phyloP scores from a whole-genome alignment of 2,113 vertebrate species.

The Pseudorhombus dupliciocellatus region DNA sequence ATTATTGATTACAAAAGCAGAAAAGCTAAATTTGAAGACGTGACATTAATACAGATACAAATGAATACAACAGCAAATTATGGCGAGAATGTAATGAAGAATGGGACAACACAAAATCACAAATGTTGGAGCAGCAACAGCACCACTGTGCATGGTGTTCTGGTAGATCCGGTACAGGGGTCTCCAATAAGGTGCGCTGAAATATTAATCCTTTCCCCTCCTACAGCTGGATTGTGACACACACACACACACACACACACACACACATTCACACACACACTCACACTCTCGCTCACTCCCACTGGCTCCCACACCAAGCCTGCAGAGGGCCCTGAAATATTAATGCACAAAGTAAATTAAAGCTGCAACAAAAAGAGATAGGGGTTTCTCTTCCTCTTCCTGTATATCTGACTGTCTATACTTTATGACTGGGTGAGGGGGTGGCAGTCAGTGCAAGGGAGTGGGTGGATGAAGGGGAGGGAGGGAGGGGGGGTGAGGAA shows the following conservation, averaged over 20 bases:
- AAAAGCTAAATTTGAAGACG: background rate
- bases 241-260: slow-evolving; percentile 52
- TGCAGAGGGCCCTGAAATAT: slow-evolving; percentile 81
- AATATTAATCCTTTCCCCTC: slow-evolving; percentile 81
- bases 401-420: slow-evolving; percentile 76
- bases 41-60: background rate
- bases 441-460: slow-evolving; percentile 32
- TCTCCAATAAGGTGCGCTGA: slow-evolving; percentile 81
- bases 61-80: background rate
- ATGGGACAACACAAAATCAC: slow-evolving; percentile 2
- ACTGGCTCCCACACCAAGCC: slow-evolving; percentile 69
- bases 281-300: slow-evolving; percentile 43
- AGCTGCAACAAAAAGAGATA: slow-evolving; percentile 76
- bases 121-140: slow-evolving; percentile 27
- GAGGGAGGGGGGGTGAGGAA: background rate
- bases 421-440: slow-evolving; percentile 68
- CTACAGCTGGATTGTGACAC: slow-evolving; percentile 69
- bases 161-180: slow-evolving; percentile 70
- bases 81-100: slow-evolving; percentile 11
- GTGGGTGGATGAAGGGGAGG: slow-evolving; percentile 53
- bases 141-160: slow-evolving; percentile 56
- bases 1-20: no score
- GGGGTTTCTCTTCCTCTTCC: slow-evolving; percentile 69
- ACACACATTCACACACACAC: slow-evolving; percentile 2
- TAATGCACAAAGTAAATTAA: slow-evolving; percentile 83